These are phyloP conservation scores for Gymnobelideus leadbeateri DNA, from an alignment of 2,113 vertebrate species.

Conservation along the genomic window DNA sequence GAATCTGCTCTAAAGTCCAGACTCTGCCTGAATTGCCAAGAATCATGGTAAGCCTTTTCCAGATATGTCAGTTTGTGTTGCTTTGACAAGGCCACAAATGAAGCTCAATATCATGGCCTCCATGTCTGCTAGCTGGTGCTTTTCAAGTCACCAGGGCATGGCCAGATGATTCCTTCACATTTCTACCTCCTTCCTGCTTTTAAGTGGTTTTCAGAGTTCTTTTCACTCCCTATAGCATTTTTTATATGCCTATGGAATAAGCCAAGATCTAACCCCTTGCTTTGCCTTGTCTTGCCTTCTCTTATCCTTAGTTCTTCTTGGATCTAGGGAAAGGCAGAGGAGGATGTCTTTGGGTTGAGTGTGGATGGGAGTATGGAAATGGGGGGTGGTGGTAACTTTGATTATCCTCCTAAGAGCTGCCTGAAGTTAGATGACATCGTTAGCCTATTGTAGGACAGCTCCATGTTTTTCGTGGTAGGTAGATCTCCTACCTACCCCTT, in stretches of 20 bases:
- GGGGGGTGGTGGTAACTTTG: neutral
- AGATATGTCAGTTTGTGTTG: neutral
- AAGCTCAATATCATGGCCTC: slow-evolving; percentile 14
- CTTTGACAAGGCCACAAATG: slow-evolving; percentile 22
- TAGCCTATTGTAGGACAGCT: neutral
- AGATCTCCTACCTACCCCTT: no score
- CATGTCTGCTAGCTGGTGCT: slow-evolving; percentile 12
- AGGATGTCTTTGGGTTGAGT: neutral
- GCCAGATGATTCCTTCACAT: slow-evolving; percentile 68
- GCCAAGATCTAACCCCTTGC: slow-evolving; percentile 42
- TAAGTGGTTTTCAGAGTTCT: slow-evolving; percentile 70
- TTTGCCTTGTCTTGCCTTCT: neutral
- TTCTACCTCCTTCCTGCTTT: slow-evolving; percentile 49
- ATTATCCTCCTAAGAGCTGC: neutral
- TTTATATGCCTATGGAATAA: slow-evolving; percentile 54
- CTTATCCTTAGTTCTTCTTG: slow-evolving; percentile 6
- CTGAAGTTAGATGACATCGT: neutral
- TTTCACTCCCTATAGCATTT: slow-evolving; percentile 7
- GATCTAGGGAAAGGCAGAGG: neutral
- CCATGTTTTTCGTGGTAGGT: neutral
- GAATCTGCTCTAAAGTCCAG: neutral
- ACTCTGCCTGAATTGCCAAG: neutral
- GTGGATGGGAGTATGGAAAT: neutral
- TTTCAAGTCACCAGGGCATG: slow-evolving; percentile 65
- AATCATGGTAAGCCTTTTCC: neutral